These are phyloP conservation scores for Synergus japonicus DNA, from an alignment of 2,888 invertebrate species.

Conservation along the genomic window DNA sequence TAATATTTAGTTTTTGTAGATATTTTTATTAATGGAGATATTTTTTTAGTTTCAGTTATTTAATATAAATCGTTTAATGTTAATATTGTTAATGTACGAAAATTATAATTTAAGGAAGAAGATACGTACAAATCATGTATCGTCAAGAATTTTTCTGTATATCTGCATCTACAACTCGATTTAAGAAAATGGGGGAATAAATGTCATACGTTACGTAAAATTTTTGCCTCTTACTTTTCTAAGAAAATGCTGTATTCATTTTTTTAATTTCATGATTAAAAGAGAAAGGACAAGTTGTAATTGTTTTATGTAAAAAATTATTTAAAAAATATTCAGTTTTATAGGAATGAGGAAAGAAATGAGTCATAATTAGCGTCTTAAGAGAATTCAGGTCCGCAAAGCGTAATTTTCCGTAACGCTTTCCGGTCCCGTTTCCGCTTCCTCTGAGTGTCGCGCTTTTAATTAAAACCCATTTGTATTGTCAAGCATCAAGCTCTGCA, in stretches of 20 bases:
- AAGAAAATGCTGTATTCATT: too few relatives aligned
- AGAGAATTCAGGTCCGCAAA: background rate
- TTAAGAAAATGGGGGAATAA: slow-evolving; percentile 30
- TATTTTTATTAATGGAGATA: background rate
- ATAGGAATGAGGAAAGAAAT: background rate
- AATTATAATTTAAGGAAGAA: background rate
- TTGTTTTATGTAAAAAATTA: background rate
- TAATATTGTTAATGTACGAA: background rate
- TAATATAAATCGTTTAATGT: background rate
- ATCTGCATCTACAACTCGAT: slow-evolving; percentile 29
- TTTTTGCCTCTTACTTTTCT: background rate
- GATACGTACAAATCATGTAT: background rate
- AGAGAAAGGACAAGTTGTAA: background rate
- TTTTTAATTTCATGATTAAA: background rate
- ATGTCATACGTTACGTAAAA: slow-evolving; percentile 39
- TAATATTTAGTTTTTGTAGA: too few relatives aligned
- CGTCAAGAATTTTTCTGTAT: slow-evolving; percentile 32
- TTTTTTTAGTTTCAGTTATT: background rate
- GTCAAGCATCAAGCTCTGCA: slow-evolving; percentile 3
- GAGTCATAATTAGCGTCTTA: background rate
- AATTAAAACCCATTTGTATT: slow-evolving; percentile 27
- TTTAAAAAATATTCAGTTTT: background rate
- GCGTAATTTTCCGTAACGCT: slow-evolving; percentile 9
- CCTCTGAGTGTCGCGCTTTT: slow-evolving; percentile 22
- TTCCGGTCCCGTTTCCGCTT: slow-evolving; percentile 12